A percentile compares a stretch with the other conserved stretches of the same genome.
Evolutionary conservation across 2,113 vertebrate species (phyloP).

Genomic region (Campylorhamphus procurvoides): DNA sequence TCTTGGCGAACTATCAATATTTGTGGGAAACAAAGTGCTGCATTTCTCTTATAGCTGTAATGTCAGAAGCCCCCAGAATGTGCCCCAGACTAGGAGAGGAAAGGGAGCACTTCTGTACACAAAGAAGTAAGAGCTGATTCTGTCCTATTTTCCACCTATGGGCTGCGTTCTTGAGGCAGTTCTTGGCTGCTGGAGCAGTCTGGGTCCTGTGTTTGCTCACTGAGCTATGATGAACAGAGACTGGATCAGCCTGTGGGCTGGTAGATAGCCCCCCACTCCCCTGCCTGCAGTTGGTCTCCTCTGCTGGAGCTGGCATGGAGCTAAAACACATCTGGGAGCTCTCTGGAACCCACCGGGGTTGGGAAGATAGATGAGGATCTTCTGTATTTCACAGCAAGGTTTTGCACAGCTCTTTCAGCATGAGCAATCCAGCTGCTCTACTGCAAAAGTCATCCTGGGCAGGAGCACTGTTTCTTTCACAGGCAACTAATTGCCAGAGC

Average conservation of each 20-base stretch:
- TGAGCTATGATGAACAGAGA: background rate
- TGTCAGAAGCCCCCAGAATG: background rate
- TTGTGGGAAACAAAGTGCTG: background rate
- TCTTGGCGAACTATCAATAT: background rate
- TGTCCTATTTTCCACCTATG: background rate
- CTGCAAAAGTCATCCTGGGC: background rate
- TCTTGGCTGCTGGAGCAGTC: background rate
- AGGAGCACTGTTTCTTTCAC: background rate
- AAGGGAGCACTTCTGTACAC: rapidly evolving
- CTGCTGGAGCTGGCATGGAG: background rate
- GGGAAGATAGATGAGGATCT: background rate
- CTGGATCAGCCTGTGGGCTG: rapidly evolving
- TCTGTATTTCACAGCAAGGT: background rate
- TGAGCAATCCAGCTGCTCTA: background rate
- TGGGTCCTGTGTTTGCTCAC: background rate
- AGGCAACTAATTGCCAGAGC: background rate
- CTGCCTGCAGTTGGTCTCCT: background rate
- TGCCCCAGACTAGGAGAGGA: background rate
- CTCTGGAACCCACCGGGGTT: background rate
- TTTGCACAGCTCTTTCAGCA: background rate
- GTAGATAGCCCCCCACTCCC: background rate
- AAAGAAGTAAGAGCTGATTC: background rate
- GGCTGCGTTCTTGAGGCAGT: background rate
- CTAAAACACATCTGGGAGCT: background rate
- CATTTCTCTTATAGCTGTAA: background rate